phyloP scores from a whole-genome alignment of 23 tunicate genomes.

The Styela clava region DNA sequence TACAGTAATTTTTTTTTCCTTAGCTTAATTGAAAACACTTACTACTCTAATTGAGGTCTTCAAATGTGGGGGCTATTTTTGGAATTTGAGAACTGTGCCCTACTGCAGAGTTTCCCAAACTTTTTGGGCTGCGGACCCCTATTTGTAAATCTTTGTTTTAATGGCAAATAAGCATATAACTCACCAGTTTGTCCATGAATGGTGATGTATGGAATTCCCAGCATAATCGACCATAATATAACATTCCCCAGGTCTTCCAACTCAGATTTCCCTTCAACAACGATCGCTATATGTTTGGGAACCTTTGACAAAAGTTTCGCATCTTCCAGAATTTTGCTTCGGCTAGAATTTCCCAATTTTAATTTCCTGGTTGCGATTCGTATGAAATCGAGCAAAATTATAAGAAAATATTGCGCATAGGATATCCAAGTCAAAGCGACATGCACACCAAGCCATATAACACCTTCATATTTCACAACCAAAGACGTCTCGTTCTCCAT shows the following conservation, averaged over 20 bases:
- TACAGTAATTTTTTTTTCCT: too few relatives aligned
- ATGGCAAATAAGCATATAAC: too few relatives aligned
- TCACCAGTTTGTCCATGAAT: conserved; percentile 21
- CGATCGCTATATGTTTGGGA: conserved; percentile 23
- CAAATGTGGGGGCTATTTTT: too few relatives aligned
- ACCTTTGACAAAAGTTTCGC: conserved; percentile 17
- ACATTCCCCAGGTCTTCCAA: conserved; percentile 16
- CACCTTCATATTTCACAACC: conserved; percentile 14
- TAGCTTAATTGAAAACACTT: too few relatives aligned
- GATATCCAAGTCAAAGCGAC: conserved; percentile 9
- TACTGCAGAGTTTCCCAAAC: too few relatives aligned
- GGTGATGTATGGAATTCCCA: conserved; percentile 32
- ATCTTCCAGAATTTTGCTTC: conserved; percentile 13
- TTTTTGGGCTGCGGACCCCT: too few relatives aligned
- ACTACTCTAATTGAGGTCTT: too few relatives aligned
- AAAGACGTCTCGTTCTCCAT: conserved; percentile 19
- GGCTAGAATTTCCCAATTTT: neutral
- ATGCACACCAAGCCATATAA: conserved; percentile 18
- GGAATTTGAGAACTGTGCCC: too few relatives aligned
- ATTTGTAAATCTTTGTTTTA: too few relatives aligned
- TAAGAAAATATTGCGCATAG: conserved; percentile 9
- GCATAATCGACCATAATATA: conserved; percentile 20
- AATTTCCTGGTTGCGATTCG: conserved; percentile 8
- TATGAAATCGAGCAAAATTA: conserved; percentile 2
- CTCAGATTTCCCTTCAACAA: conserved; percentile 17